These are phyloP conservation scores for Drosophila lacertosa DNA, from an alignment of 1,140 invertebrate genomes.

Conservation along the genomic window DNA sequence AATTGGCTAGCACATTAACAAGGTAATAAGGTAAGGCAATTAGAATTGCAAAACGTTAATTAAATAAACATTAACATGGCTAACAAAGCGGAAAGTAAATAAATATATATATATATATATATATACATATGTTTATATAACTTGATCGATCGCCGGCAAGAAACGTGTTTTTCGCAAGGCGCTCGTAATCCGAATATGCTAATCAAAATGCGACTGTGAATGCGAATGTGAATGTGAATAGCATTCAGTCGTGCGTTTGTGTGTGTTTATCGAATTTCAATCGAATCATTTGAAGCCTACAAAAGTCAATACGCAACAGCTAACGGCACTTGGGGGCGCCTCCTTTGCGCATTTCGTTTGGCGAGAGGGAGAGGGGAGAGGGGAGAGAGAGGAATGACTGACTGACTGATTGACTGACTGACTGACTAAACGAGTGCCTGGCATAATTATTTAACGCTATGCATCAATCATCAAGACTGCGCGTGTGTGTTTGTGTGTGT, in stretches of 20 bases:
- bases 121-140: too few relatives aligned
- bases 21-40: too few relatives aligned
- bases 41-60: too few relatives aligned
- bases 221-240: slow-evolving; percentile 19
- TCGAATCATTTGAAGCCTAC: slow-evolving; percentile 37
- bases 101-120: too few relatives aligned
- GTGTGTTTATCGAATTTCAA: slow-evolving; percentile 39
- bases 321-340: slow-evolving; percentile 12
- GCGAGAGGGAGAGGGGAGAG: not conserved
- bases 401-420: slow-evolving; percentile 12
- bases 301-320: slow-evolving; percentile 39
- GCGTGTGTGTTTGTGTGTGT: not conserved
- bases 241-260: slow-evolving; percentile 29
- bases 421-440: slow-evolving; percentile 25
- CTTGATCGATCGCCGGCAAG: not conserved
- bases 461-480: slow-evolving; percentile 55
- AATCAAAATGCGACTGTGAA: slow-evolving; percentile 33
- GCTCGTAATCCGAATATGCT: slow-evolving; percentile 14
- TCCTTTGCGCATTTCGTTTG: slow-evolving; percentile 22
- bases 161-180: slow-evolving; percentile 1
- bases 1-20: too few relatives aligned
- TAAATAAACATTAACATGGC: too few relatives aligned
- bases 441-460: slow-evolving; percentile 69
- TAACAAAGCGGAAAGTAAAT: too few relatives aligned
- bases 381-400: not conserved